Evolutionary conservation across 1,140 invertebrate genomes (phyloP).

Genomic region (Caenorhabditis latens): DNA sequence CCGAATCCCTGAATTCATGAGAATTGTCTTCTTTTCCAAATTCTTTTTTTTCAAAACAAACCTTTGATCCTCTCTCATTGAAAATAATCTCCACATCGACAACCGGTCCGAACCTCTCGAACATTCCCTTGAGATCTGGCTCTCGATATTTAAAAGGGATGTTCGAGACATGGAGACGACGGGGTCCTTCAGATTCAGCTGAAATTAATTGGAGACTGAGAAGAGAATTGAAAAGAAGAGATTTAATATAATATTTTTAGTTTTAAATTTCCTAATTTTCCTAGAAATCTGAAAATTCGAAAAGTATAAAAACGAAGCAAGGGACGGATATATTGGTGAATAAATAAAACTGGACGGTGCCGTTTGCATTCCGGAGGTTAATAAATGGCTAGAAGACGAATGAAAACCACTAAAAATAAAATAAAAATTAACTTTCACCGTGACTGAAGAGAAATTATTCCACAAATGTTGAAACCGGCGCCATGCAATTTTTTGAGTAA

Average conservation of each 20-base stretch:
- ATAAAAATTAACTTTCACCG: too few relatives aligned
- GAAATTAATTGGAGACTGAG: neutral
- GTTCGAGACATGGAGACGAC: slow-evolving; percentile 87
- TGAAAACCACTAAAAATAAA: slow-evolving; percentile 13
- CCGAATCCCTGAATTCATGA: slow-evolving; percentile 89
- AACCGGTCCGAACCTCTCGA: slow-evolving; percentile 98
- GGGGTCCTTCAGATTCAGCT: neutral
- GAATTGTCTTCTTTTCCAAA: neutral
- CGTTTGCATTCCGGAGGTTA: slow-evolving; percentile 25
- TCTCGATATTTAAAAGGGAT: slow-evolving; percentile 98
- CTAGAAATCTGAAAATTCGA: too few relatives aligned
- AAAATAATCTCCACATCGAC: slow-evolving; percentile 99
- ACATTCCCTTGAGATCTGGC: slow-evolving; percentile 95
- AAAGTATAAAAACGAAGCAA: neutral
- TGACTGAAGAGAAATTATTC: too few relatives aligned
- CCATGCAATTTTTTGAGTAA: too few relatives aligned
- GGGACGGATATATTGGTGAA: neutral
- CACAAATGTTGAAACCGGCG: too few relatives aligned
- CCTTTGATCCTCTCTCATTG: slow-evolving; percentile 99
- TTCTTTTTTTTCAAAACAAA: slow-evolving; percentile 79
- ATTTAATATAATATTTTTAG: neutral
- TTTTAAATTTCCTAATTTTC: neutral
- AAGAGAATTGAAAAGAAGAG: too few relatives aligned
- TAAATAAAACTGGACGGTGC: neutral
- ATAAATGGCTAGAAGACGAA: slow-evolving; percentile 6